A percentile compares a stretch with the other conserved stretches of the same genome.
These are phyloP conservation scores for Umimayanthus chanpuru DNA, from an alignment of 92 coral and sea anemone species.

Conservation along the genomic window DNA sequence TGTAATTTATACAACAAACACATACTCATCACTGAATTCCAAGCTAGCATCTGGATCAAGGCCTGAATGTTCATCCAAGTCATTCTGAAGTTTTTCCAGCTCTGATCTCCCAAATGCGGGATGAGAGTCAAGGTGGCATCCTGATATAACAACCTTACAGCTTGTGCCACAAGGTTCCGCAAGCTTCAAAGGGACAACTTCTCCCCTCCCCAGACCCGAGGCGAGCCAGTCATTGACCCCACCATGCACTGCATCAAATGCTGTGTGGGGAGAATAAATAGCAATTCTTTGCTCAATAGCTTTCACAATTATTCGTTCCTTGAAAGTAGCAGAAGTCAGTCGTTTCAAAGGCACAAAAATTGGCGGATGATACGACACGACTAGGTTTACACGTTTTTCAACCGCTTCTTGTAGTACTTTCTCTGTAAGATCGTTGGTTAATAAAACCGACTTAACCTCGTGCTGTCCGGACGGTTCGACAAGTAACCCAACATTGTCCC, in stretches of 20 bases:
- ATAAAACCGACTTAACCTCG: constrained; percentile 74
- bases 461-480: constrained; percentile 88
- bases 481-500: constrained; percentile 98
- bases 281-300: constrained; percentile 90
- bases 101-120: constrained; percentile 36
- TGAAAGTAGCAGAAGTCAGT: constrained; percentile 74
- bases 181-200: constrained; percentile 60
- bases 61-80: constrained; percentile 39
- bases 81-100: constrained; percentile 43
- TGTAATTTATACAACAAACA: not conserved
- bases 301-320: constrained; percentile 86
- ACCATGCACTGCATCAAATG: constrained; percentile 93
- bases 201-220: constrained; percentile 78
- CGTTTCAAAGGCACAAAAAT: constrained; percentile 89
- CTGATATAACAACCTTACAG: constrained; percentile 37
- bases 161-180: constrained; percentile 39
- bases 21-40: constrained; percentile 40
- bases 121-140: constrained; percentile 8
- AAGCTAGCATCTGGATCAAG: constrained; percentile 36
- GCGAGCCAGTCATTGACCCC: constrained; percentile 99
- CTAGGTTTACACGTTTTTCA: constrained; percentile 70
- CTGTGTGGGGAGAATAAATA: constrained; percentile 95
- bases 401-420: constrained; percentile 88
- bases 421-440: constrained; percentile 95
- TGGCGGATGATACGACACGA: constrained; percentile 95